Percentiles rank a stretch among this genome's conserved stretches.
These are phyloP conservation scores for Pitangus sulphuratus DNA, from an alignment of 2,797 vertebrate species.

Conservation along the genomic window DNA sequence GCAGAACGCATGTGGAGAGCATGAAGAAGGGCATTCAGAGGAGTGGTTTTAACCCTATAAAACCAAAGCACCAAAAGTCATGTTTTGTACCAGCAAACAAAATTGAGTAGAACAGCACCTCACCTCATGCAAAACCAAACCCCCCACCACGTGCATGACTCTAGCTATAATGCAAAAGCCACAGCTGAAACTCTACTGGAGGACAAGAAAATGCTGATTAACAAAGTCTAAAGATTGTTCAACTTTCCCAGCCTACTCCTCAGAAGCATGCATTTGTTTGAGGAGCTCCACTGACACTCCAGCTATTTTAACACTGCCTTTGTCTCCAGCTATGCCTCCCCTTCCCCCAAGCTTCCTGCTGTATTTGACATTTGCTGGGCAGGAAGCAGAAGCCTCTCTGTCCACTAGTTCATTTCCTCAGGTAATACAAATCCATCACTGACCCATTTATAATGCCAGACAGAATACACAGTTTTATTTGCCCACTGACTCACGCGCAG, in stretches of 20 bases:
- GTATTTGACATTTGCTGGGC: constrained; percentile 48
- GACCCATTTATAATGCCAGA: constrained; percentile 52
- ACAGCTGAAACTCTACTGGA: background rate
- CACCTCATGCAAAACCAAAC: background rate
- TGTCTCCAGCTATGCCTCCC: constrained; percentile 1
- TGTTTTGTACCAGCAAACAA: background rate
- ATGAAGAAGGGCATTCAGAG: background rate
- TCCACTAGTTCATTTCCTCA: constrained; percentile 49
- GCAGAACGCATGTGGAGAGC: background rate
- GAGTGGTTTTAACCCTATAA: background rate
- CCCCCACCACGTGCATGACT: background rate
- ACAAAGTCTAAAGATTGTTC: background rate
- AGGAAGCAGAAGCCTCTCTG: constrained; percentile 22
- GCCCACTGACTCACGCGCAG: background rate
- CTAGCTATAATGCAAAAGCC: background rate
- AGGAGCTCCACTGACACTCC: background rate
- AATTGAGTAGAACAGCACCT: background rate
- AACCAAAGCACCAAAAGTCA: background rate
- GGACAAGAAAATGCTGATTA: background rate
- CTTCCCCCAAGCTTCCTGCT: constrained; percentile 32
- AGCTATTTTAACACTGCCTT: background rate
- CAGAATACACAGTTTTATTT: constrained; percentile 23
- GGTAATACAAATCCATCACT: constrained; percentile 61
- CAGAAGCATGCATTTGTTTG: background rate
- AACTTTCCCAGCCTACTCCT: background rate